Base-by-base conservation (phyloP, 2,888 invertebrate species). In the Epinotia nisella region DNA sequence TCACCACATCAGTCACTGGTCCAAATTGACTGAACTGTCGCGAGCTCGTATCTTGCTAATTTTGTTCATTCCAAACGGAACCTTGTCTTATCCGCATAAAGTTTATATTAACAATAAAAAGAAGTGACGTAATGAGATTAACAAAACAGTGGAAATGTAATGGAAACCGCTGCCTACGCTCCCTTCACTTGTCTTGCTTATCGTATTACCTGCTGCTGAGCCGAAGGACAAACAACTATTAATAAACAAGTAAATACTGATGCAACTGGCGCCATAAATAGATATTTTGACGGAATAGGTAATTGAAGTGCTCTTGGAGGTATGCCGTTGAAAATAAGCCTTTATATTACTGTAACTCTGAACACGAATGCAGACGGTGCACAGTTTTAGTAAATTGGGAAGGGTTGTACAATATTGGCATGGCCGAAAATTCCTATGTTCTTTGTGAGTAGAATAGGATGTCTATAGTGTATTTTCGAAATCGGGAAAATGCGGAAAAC, bases 121-220 rank as follows among this genome's bases (percentile, higher is more conserved):
- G 39, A 24, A 10, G 15, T n/a, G 24, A 35, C 35, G 21, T 35
- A 56, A 66, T 56, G 55, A 66, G 4, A 39, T 65, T 21, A 55
- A 21, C n/a, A 45, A 62, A 39, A 21, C 56, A 61, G 64, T 62
- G 41, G 49, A 45, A 29, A 59, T 24, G 71, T 64, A 70, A 69
- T 70, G 66, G 75, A 76, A 77, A 70, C 77, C 74, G 45, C 76
- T 69, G 72, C 82, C 83, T 80, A 83, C 83, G 81, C 82, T 79
- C 83, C 83, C 81, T 82, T 83, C 83, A 83, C 82, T 79, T 60
- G 76, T 69, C 60, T 72, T 74, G 64, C 76, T 71, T 77, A 77
- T 74, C 76, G 70, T 55, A 67, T 78, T 75, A 78, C 76, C 77
- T 78, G 79, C 76, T 76, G 78, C 75, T 49, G 64, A 60, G 65